phyloP scores from a whole-genome alignment of 2,888 invertebrate species.

The Apotomis betuletana region DNA sequence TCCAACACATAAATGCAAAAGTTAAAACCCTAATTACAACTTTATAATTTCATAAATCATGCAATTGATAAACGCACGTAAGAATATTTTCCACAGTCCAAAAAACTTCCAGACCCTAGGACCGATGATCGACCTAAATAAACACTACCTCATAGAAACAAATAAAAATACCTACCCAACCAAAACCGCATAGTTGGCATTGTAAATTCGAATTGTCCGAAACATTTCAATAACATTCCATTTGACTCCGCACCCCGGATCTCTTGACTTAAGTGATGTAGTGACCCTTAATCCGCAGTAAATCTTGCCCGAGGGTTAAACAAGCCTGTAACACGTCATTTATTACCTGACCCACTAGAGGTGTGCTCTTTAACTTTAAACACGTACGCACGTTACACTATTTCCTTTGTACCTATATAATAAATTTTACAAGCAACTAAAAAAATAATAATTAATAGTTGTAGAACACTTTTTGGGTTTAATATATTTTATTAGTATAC shows the following conservation, averaged over 20 bases:
- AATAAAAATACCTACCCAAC: not conserved
- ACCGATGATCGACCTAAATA: not conserved
- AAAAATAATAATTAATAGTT: not conserved
- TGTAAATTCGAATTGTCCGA: slow-evolving; percentile 29
- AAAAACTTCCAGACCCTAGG: not conserved
- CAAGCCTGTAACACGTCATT: slow-evolving; percentile 77
- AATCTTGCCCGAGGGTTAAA: slow-evolving; percentile 80
- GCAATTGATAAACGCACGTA: not conserved
- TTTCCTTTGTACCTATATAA: not conserved
- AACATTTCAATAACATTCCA: slow-evolving; percentile 61
- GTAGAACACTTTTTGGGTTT: too few species aligned
- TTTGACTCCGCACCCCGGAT: slow-evolving; percentile 49
- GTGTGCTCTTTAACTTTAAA: slow-evolving; percentile 13
- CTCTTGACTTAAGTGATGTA: slow-evolving; percentile 79
- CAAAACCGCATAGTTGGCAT: not conserved
- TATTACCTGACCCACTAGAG: slow-evolving; percentile 65
- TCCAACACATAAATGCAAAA: too few species aligned
- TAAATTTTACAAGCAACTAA: not conserved
- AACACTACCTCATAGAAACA: not conserved
- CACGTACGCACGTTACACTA: slow-evolving; percentile 16
- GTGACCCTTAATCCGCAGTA: slow-evolving; percentile 82
- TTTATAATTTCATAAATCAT: too few species aligned
- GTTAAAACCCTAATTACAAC: not conserved
- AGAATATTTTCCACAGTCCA: not conserved
- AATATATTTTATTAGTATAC: too few species aligned